These are phyloP conservation scores for Acrocyrtus sp. DNA, from an alignment of 2,888 invertebrate genomes.

Conservation along the genomic window DNA sequence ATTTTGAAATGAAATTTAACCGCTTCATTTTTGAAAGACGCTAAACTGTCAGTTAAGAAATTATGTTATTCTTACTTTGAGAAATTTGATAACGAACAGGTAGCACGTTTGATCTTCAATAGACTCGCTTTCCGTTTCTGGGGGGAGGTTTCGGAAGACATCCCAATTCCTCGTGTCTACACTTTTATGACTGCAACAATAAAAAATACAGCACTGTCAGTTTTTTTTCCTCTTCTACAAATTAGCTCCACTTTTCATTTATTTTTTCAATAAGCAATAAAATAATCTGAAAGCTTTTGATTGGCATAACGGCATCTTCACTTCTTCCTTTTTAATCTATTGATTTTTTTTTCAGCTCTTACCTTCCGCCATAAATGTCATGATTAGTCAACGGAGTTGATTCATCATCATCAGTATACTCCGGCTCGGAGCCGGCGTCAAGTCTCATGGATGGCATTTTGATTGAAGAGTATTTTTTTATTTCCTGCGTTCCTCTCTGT, in stretches of 20 bases:
- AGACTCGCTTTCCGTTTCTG: slow-evolving; percentile 87
- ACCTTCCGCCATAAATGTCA: slow-evolving; percentile 93
- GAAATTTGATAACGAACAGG: slow-evolving; percentile 83
- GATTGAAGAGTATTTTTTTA: slow-evolving; percentile 12
- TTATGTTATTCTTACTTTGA: slow-evolving; percentile 75
- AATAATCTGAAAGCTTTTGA: background rate
- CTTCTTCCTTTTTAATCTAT: no score
- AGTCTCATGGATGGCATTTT: slow-evolving; percentile 63
- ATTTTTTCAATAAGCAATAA: background rate
- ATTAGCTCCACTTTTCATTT: background rate
- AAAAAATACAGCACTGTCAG: slow-evolving; percentile 5
- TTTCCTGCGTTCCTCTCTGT: slow-evolving; percentile 6
- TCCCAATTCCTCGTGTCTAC: slow-evolving; percentile 90
- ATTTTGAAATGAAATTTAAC: no score
- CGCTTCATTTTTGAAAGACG: no score
- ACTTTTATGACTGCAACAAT: slow-evolving; percentile 48
- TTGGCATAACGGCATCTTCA: background rate
- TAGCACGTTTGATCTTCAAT: slow-evolving; percentile 89
- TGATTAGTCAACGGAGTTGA: slow-evolving; percentile 82
- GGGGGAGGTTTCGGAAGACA: slow-evolving; percentile 92
- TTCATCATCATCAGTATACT: slow-evolving; percentile 80
- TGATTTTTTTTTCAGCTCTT: slow-evolving; percentile 66
- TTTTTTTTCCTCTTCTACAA: background rate
- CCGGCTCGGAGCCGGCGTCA: slow-evolving; percentile 59
- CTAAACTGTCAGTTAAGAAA: no score